Evolutionary conservation across 2,888 invertebrate genomes (phyloP), one percentile per base, ranked within the genome.

Genomic region (Taenaris catops): DNA sequence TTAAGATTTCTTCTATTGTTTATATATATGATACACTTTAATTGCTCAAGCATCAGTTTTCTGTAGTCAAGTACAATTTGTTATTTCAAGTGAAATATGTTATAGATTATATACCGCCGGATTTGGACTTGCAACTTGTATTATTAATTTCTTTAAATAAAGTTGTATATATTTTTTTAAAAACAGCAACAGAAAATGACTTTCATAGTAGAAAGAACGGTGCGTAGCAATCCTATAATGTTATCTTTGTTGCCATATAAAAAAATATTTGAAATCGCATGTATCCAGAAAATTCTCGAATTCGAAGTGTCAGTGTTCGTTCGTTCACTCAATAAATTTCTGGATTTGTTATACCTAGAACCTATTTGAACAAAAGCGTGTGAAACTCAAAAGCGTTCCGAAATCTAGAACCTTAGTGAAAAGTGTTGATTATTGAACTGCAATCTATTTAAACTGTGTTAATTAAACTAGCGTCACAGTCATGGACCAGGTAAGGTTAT

Each of bases 401-500:
- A 23, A 38, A 11, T 29, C 5, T 3, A 7, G 3, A 19, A n/a
- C 7, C 4, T n/a, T 23, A 31, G 16, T 16, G 21, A 9, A 10
- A 16, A 31, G 31, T 16, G 31, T 8, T 31, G 16, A 7, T 9
- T 3, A 23, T n/a, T 23, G 14, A 4, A n/a, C 9, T 5, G 23
- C 3, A 11, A 7, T 20, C 11, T 28, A 31, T 8, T 8, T 29
- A 6, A 20, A 17, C 16, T 14, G 9, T 9, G 8, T 10, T 26
- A 17, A 34, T 25, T 23, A 27, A 19, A 40, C 28, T 35, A 39
- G 25, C 42, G 43, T 48, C 44, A 25, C 26, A 33, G 71, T 61
- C 56, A 84, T 84, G 84, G 81, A 81, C 47, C 69, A 81, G 81
- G 84, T 84, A 73, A 78, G 80, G 84, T 83, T 84, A 84, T 75